These are phyloP conservation scores for Resseliella maxima DNA, from an alignment of 2,888 invertebrate species.

Conservation along the genomic window DNA sequence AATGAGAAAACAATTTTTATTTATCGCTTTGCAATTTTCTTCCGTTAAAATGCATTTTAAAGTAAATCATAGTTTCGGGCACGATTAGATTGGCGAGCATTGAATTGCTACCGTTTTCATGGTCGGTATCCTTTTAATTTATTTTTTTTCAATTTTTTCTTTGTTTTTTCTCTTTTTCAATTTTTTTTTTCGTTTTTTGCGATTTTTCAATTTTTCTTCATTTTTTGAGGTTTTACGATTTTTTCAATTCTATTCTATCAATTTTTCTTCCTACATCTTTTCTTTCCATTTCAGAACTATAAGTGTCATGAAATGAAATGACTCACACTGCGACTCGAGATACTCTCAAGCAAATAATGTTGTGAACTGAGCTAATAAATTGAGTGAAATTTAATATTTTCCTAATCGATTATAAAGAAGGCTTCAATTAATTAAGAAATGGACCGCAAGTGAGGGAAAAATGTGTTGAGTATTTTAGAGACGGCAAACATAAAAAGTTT, in stretches of 20 bases:
- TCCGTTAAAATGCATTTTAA: neutral
- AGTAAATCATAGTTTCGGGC: neutral
- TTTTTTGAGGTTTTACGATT: too few relatives aligned
- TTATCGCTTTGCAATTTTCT: conserved; percentile 3
- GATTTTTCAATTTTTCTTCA: too few relatives aligned
- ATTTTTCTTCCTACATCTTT: too few relatives aligned
- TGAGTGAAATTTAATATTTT: neutral
- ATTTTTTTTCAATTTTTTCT: too few relatives aligned
- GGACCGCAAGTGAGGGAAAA: neutral
- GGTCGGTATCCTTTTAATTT: neutral
- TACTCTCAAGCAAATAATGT: too few relatives aligned
- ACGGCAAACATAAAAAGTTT: neutral
- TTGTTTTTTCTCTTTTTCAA: too few relatives aligned
- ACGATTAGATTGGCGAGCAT: neutral
- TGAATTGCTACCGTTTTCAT: neutral
- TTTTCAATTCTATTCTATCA: too few relatives aligned
- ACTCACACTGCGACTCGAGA: too few relatives aligned
- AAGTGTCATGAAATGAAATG: too few relatives aligned
- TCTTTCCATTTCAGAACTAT: too few relatives aligned
- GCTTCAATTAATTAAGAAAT: conserved; percentile 22
- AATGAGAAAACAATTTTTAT: neutral
- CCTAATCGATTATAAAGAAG: neutral
- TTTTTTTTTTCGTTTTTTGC: too few relatives aligned
- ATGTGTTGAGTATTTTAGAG: neutral
- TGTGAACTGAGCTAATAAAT: too few relatives aligned